These are phyloP conservation scores for Glomeris marginata DNA, from an alignment of 2,888 invertebrate genomes.

Conservation along the genomic window DNA sequence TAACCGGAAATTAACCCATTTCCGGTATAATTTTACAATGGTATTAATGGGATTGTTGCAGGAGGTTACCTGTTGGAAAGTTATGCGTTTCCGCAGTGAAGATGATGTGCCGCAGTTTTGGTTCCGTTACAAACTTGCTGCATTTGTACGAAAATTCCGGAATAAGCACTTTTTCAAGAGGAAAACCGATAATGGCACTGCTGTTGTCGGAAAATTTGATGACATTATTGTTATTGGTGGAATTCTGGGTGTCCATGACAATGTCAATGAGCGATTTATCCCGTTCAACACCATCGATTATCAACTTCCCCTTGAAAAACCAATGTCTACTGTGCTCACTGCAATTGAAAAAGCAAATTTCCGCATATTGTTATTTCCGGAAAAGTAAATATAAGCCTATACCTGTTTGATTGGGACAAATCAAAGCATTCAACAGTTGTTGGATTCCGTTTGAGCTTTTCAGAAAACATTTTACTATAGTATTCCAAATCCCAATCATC, in stretches of 20 bases:
- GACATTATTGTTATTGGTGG: slow-evolving; percentile 80
- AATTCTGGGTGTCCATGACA: slow-evolving; percentile 76
- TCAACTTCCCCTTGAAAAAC: slow-evolving; percentile 89
- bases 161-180: slow-evolving; percentile 45
- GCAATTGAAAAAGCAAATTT: slow-evolving; percentile 12
- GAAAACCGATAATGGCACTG: slow-evolving; percentile 76
- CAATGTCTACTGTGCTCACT: slow-evolving; percentile 96
- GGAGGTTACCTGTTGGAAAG: slow-evolving; percentile 60
- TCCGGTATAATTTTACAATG: neutral
- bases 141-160: slow-evolving; percentile 52
- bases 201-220: slow-evolving; percentile 76
- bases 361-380: neutral
- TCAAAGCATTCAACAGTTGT: slow-evolving; percentile 97
- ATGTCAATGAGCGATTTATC: slow-evolving; percentile 76
- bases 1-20: too few species aligned
- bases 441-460: slow-evolving; percentile 70
- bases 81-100: slow-evolving; percentile 99
- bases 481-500: slow-evolving; percentile 84
- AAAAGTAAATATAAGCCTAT: slow-evolving; percentile 4
- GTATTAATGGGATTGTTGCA: slow-evolving; percentile 11
- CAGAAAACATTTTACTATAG: slow-evolving; percentile 70
- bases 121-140: slow-evolving; percentile 38
- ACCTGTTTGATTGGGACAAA: slow-evolving; percentile 86
- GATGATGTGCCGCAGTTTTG: slow-evolving; percentile 65
- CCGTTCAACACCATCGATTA: slow-evolving; percentile 62